A percentile compares a stretch with the other conserved stretches of the same genome.
Evolutionary conservation across 2,113 vertebrate species (phyloP).

Genomic region (Onychostoma macrolepis): DNA sequence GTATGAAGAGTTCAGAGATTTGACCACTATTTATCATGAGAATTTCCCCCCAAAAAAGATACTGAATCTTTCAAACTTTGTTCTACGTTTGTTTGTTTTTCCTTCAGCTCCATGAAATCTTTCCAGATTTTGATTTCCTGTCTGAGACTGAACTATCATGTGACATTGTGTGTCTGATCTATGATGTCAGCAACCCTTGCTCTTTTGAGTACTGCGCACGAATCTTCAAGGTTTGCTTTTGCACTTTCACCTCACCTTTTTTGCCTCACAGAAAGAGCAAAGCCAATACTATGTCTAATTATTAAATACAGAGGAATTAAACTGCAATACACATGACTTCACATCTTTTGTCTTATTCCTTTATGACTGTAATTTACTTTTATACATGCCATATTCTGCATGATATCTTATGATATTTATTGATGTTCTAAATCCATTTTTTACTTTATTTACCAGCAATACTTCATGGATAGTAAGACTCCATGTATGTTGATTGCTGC

Average conservation of each 20-base stretch:
- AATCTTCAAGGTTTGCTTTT: conserved; percentile 87
- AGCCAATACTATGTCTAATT: background rate
- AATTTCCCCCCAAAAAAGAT: background rate
- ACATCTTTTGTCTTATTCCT: background rate
- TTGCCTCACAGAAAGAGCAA: background rate
- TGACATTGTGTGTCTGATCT: conserved; percentile 91
- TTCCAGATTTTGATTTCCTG: conserved; percentile 88
- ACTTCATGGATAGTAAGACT: conserved; percentile 93
- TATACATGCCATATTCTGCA: background rate
- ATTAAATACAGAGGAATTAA: background rate
- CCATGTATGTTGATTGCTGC: conserved; percentile 92
- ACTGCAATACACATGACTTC: background rate
- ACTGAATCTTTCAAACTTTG: background rate
- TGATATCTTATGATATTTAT: background rate
- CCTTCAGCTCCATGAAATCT: conserved; percentile 86
- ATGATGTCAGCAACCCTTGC: conserved; percentile 91
- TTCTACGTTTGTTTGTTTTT: background rate
- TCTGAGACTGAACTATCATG: conserved; percentile 88
- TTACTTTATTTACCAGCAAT: conserved; percentile 79
- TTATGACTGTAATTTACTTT: background rate
- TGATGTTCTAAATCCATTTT: background rate
- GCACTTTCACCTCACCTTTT: background rate
- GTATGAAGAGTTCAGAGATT: background rate
- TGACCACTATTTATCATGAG: background rate
- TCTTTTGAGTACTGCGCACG: conserved; percentile 95